phyloP scores from a whole-genome alignment of 2,113 vertebrate species.

The Hylia prasina region DNA sequence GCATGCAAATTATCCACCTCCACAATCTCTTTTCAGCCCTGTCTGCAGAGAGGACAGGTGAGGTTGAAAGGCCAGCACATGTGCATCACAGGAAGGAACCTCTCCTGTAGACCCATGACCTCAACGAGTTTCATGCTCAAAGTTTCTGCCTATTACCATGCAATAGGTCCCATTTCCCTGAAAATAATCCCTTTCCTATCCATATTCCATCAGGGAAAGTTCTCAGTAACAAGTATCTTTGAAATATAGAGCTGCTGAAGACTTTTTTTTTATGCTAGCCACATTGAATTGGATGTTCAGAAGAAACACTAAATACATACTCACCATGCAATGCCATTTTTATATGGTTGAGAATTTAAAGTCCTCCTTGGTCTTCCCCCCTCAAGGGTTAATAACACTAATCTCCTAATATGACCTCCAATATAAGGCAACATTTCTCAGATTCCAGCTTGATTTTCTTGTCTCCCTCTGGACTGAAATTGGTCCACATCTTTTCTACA shows the following conservation, averaged over 20 bases:
- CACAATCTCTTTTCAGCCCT: not conserved
- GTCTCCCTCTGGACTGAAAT: not conserved
- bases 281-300: not conserved
- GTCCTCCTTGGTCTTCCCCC: not conserved
- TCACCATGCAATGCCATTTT: not conserved
- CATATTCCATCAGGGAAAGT: not conserved
- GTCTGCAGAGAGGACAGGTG: not conserved
- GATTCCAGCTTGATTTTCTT: not conserved
- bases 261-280: not conserved
- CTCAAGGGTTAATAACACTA: not conserved
- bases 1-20: not conserved
- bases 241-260: not conserved
- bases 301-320: not conserved
- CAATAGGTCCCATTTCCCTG: not conserved
- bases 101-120: not conserved
- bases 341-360: not conserved
- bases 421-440: not conserved
- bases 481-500: not conserved
- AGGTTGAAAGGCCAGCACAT: accelerated
- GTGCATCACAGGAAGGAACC: accelerated
- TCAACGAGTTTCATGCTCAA: not conserved
- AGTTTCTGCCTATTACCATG: not conserved
- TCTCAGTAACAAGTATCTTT: not conserved
- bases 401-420: not conserved
- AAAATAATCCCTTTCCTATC: not conserved